Base-by-base conservation (phyloP, 2,797 vertebrate genomes). In the Ambastaia sidthimunki region DNA sequence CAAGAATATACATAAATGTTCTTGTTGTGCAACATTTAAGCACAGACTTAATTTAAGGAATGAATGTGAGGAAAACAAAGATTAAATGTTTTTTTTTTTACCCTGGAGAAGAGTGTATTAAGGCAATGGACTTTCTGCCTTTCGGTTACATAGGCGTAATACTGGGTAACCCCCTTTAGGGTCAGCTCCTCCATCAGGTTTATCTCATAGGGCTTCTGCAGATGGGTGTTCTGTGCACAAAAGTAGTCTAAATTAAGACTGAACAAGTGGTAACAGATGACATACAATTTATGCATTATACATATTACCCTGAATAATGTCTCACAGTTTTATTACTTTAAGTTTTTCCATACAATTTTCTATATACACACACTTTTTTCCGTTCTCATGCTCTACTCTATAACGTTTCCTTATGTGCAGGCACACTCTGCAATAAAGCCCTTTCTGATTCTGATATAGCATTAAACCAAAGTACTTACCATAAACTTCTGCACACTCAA, bases 171-270 rank as follows among this genome's bases (percentile, higher is more conserved):
- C 85, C 98, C 98, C 93, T 99, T 99, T 93, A 99, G 92, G 10
- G 98, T 99, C 82, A 99, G 94, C 90, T 99, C 98, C 91, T 99
- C 98, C 98, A 99, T 99, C 85, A 99, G 93, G 92, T 99, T 99
- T 90, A 99, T 99, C 93, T 99, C 98, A 0, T 99, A 99, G 60
- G 98, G 98, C 93, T 99, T 99, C 91, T 98, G 97, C 92, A 99
- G 93, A 90, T 99, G 96, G 75, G 95, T 85, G 89, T 96, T 97
- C 98, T 99, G 82, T 44, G 90, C 67, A 77, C 41, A n/a, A 71
- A 71, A 62, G 47, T 3, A n/a, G 25, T 1, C n/a, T 18, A 57
- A 21, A 78, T 69, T 62, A 23, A 50, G 13, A 28, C 15, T 19
- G 6, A 37, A 37, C 34, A 37, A 6, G 5, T 34, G 6, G 9